A percentile compares a stretch with the other conserved stretches of the same genome.
These are phyloP conservation scores for Notothenia coriiceps DNA, from an alignment of 2,113 vertebrate genomes.

Conservation along the genomic window DNA sequence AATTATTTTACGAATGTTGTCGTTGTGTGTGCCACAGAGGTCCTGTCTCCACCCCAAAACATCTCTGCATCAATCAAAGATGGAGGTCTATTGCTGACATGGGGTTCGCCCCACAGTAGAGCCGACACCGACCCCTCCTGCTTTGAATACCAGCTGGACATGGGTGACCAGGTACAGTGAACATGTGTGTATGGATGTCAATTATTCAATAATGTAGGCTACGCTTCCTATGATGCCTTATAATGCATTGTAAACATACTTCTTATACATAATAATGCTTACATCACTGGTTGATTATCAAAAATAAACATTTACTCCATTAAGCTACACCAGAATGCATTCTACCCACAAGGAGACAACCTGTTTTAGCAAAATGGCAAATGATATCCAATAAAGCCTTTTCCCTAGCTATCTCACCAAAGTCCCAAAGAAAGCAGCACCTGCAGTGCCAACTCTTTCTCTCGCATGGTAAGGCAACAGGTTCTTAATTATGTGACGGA, in stretches of 20 bases:
- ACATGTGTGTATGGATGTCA: conserved; percentile 16
- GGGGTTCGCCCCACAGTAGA: conserved; percentile 25
- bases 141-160: conserved; percentile 59
- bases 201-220: background rate
- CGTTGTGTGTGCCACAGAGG: conserved; percentile 50
- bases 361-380: background rate
- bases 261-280: no score
- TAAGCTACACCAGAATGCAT: background rate
- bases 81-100: conserved; percentile 47
- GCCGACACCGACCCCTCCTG: accelerated
- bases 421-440: background rate
- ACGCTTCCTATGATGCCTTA: no score
- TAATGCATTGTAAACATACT: no score
- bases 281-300: no score
- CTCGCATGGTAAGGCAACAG: background rate
- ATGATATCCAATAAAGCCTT: background rate
- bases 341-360: background rate
- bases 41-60: conserved; percentile 52
- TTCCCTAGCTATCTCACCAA: background rate
- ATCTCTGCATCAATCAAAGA: conserved; percentile 43
- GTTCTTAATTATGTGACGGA: background rate
- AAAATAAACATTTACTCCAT: background rate
- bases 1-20: background rate
- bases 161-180: conserved; percentile 34
- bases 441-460: background rate